Conservation (phyloP, 1,140 invertebrate genomes). For the Helicoverpa armigera region DNA sequence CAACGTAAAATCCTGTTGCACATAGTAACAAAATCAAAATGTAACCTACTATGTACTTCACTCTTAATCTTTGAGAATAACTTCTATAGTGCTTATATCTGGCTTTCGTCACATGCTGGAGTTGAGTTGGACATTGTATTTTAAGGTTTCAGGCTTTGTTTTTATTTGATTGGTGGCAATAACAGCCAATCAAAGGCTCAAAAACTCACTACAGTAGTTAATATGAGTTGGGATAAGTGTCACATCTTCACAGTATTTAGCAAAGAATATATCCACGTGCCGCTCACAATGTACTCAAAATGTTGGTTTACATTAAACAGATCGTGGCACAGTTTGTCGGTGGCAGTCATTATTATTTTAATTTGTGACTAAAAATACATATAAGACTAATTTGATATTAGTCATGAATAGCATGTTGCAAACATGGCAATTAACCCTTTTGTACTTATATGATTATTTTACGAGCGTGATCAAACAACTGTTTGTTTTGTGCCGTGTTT, state of each 20-base stretch:
- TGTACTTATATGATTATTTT: conserved; percentile 11
- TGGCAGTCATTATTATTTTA: background rate
- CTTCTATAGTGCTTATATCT: no score
- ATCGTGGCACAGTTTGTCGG: conserved; percentile 7
- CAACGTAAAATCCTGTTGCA: no score
- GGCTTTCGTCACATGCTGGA: no score
- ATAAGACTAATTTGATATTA: conserved; percentile 9
- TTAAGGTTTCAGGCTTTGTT: no score
- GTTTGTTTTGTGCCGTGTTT: conserved; percentile 17
- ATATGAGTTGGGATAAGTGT: background rate
- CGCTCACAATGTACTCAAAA: background rate
- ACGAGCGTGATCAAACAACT: background rate
- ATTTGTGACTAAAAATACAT: background rate
- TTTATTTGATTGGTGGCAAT: no score
- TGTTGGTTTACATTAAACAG: background rate
- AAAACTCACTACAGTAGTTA: no score
- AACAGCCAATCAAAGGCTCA: no score
- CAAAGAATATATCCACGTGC: background rate
- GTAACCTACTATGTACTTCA: no score
- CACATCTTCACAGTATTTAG: conserved; percentile 19
- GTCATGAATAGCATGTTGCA: background rate
- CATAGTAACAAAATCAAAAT: no score
- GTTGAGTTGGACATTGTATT: no score
- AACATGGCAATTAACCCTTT: conserved; percentile 6
- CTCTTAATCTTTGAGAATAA: no score